phyloP scores from a whole-genome alignment of 2,797 vertebrate species.

The Danio choprae region DNA sequence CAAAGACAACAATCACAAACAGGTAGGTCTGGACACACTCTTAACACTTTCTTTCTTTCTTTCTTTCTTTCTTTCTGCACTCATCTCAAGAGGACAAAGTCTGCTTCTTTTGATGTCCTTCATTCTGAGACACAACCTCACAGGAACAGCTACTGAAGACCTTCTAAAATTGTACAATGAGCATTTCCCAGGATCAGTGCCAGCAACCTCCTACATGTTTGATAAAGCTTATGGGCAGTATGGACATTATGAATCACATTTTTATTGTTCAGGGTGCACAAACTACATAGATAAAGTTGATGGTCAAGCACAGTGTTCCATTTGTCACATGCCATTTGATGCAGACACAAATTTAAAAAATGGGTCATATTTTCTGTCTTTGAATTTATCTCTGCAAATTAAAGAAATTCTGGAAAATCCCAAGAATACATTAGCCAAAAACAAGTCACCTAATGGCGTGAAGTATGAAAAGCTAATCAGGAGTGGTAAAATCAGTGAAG shows the following conservation, averaged over 20 bases:
- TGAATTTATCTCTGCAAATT: conserved; percentile 30
- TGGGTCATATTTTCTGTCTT: not conserved
- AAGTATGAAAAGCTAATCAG: conserved; percentile 6
- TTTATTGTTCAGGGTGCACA: conserved; percentile 42
- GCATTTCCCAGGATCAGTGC: conserved; percentile 50
- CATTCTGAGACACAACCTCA: conserved; percentile 44
- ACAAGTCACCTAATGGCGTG: not conserved
- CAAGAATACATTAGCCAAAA: not conserved
- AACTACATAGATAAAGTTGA: conserved; percentile 37
- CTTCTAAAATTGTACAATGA: conserved; percentile 48
- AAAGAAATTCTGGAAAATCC: conserved; percentile 22
- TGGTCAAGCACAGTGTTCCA: conserved; percentile 27
- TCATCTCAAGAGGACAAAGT: too few species aligned
- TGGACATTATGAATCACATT: conserved; percentile 48
- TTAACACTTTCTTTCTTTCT: too few species aligned
- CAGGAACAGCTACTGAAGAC: conserved; percentile 49
- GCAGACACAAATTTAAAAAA: conserved; percentile 1
- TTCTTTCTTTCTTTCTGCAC: too few species aligned
- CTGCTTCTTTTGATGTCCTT: conserved; percentile 42
- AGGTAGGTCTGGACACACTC: too few species aligned
- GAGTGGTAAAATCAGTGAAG: conserved; percentile 22
- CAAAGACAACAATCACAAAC: too few species aligned
- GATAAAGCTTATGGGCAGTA: conserved; percentile 46
- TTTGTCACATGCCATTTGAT: conserved; percentile 12
- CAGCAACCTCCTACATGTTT: conserved; percentile 42